These are phyloP conservation scores for Aphodius granarius DNA, from an alignment of 2,888 invertebrate species.

Conservation along the genomic window DNA sequence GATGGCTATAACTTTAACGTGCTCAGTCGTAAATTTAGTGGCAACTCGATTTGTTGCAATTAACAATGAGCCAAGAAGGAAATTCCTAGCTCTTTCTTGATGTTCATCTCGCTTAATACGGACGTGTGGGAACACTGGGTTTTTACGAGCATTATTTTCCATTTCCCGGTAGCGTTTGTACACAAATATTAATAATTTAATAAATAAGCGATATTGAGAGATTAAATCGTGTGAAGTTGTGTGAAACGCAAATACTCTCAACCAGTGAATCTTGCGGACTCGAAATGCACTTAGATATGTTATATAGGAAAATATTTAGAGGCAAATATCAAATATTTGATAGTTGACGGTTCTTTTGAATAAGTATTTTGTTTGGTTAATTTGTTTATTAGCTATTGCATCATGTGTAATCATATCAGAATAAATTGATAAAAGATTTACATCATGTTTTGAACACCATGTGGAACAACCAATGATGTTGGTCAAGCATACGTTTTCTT, in stretches of 20 bases:
- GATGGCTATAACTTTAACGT: constrained; percentile 8
- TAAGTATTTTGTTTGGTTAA: neutral
- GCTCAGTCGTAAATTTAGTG: constrained; percentile 5
- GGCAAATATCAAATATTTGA: neutral
- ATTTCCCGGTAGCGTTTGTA: neutral
- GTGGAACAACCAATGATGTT: no score
- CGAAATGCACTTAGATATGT: neutral
- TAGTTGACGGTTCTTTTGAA: neutral
- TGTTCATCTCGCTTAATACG: neutral
- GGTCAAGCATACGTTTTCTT: no score
- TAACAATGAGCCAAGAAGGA: constrained; percentile 5
- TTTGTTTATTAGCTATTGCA: neutral
- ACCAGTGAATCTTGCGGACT: neutral
- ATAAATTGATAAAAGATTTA: no score
- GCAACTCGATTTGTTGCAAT: constrained; percentile 11
- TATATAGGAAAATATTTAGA: neutral
- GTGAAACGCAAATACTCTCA: neutral
- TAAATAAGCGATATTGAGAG: neutral
- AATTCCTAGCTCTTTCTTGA: neutral
- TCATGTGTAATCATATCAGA: neutral
- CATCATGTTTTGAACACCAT: no score
- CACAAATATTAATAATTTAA: neutral
- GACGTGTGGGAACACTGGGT: constrained; percentile 7
- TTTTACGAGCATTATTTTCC: neutral
- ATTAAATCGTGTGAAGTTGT: neutral